Base-by-base conservation (phyloP, 2,888 invertebrate genomes). In the Drosophila austrosaltans region DNA sequence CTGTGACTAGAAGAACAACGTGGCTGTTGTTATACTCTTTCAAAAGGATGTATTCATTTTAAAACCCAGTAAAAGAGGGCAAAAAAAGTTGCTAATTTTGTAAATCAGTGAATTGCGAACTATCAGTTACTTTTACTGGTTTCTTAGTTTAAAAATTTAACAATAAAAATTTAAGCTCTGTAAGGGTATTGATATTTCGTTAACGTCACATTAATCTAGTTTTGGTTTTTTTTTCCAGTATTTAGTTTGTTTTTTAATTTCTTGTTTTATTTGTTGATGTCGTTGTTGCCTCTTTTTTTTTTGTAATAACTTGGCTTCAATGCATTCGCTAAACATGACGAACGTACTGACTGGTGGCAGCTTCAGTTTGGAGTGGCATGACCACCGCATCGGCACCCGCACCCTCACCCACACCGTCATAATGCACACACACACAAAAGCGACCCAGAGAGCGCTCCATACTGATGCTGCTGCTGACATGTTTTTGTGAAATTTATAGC, bases 401-500 rank as follows among this genome's bases (percentile, higher is more conserved):
- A 36, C 22, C 54, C 12, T n/a, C 54, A 48, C 63, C 61, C 65
- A 72, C 81, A 86, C 89, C 87, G 83, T 87, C 89, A 83, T 82
- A 88, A 30, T 10, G 1, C 36, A 36, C 36, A 36, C 36, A 36
- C 36, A 36, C 28, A 76, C 67, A 77, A 71, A 66, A 57, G 61
- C 65, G 56, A 59, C 53, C 63, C 54, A 56, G 22, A 36, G 72
- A 75, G 68, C 76, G 69, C 8, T 5, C 36, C 36, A 42, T 30
- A 7, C 48, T 62, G 62, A 48, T 61, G 63, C 75, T 68, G 73
- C 74, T 57, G 77, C 81, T 76, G 82, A 89, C 89, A 87, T 87
- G 86, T 77, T 77, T 83, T 74, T 67, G 63, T 71, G 59, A 77
- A 87, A 86, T 86, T 86, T 86, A 86, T 89, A 65, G 88, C 86